Evolutionary conservation across 23 tunicate species (phyloP), one percentile per base, ranked within the genome.

Genomic region (Ascidia mentula): DNA sequence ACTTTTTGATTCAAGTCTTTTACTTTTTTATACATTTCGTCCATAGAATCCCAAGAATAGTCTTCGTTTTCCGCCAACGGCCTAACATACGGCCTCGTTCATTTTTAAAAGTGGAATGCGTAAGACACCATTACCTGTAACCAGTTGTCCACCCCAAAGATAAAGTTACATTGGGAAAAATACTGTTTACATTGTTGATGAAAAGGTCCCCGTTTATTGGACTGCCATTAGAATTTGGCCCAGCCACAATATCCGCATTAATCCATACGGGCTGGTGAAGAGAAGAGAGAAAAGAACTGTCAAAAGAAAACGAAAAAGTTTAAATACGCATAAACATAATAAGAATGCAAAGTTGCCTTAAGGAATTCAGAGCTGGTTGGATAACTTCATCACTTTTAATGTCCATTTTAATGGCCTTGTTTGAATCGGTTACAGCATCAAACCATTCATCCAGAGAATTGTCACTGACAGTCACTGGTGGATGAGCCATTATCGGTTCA

Each of bases 191-290:
- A 26, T 85, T 31, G 6, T 40, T 31, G 20, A 91, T 22, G 60
- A 91, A 91, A 30, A 34, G 37, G 31, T 53, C 59, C 13, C 45
- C 71, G 38, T 91, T 61, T 7, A 91, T 69, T 4, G 84, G 87
- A 5, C 38, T 33, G n/a, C 36, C 30, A 38, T 45, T 69, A 6
- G 90, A 60, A 46, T 76, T 78, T 12, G 97, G 97, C 5, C 97
- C 97, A 15, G 36, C 59, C 42, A 91, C 45, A 8, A 91, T 87
- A 28, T 91, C 97, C 18, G 90, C 90, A 73, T 78, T 91, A 0
- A 91, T 91, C 97, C 97, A 91, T 15, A 91, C 97, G n/a, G 97
- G 97, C 60, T 91, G 97, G 12, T 81, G 81, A 0, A 91, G 32
- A 18, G 72, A 13, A 6, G 45, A 7, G 0, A 37, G 28, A 53